Evolutionary conservation across 2,113 vertebrate species (phyloP).

Genomic region (Mustela nigripes): DNA sequence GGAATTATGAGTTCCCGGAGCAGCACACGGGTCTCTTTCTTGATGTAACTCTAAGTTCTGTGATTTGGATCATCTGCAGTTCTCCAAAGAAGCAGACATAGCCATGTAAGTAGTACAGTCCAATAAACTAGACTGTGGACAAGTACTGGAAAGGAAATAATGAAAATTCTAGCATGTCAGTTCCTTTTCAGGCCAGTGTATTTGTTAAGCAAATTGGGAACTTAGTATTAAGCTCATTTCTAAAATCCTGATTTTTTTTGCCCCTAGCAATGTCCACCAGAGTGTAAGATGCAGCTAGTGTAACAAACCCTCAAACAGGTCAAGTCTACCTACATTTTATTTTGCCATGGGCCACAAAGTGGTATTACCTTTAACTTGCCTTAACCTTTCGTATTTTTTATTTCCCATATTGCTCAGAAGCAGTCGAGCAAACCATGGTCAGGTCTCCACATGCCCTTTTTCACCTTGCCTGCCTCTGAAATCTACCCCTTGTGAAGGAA

Average conservation of each 20-base stretch:
- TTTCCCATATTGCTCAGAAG: not conserved
- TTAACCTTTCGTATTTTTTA: not conserved
- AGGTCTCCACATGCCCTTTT: not conserved
- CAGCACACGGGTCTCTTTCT: constrained; percentile 10
- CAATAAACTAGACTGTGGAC: not conserved
- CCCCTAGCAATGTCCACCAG: not conserved
- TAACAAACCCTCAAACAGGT: not conserved
- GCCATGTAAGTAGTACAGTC: too few relatives aligned
- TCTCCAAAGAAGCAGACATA: not conserved
- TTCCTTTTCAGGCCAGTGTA: not conserved
- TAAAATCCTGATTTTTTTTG: not conserved
- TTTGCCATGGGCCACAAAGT: not conserved
- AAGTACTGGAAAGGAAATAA: not conserved
- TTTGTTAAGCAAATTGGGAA: constrained; percentile 2
- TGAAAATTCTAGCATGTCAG: not conserved
- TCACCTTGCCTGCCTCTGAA: not conserved
- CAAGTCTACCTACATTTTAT: not conserved
- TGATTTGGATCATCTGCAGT: not conserved
- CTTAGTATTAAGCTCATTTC: not conserved
- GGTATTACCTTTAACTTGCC: not conserved
- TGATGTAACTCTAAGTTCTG: not conserved
- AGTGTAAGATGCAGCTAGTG: not conserved
- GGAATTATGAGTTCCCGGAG: not conserved
- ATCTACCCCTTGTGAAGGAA: not conserved
- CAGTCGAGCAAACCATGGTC: not conserved